These are phyloP conservation scores for Synergus gifuensis DNA, from an alignment of 2,888 invertebrate genomes.

Conservation along the genomic window DNA sequence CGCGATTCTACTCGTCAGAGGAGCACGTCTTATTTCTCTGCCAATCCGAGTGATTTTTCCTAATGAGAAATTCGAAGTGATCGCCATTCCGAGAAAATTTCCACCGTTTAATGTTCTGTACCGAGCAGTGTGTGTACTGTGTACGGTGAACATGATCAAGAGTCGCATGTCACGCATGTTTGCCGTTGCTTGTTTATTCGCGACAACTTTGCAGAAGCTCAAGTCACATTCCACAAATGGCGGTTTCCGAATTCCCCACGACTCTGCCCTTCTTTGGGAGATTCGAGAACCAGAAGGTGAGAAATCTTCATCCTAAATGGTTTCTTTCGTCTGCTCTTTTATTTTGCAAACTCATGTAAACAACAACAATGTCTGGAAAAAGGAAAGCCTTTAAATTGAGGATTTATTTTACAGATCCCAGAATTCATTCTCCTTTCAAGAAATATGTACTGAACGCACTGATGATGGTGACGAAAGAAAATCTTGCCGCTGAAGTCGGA, in stretches of 20 bases:
- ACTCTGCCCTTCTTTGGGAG: constrained; percentile 13
- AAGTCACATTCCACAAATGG: constrained; percentile 53
- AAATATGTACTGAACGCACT: background rate
- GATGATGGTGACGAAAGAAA: background rate
- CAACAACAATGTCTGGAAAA: background rate
- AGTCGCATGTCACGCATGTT: constrained; percentile 3
- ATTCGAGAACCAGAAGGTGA: background rate
- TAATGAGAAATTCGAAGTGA: background rate
- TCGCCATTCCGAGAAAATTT: constrained; percentile 19
- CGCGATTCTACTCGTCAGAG: background rate
- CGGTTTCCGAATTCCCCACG: constrained; percentile 59
- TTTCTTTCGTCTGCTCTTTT: background rate
- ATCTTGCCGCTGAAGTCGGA: too few species aligned
- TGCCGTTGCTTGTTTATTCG: constrained; percentile 38
- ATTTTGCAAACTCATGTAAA: background rate
- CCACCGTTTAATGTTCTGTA: constrained; percentile 3
- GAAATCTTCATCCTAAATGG: constrained; percentile 16
- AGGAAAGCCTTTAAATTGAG: background rate
- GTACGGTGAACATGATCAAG: constrained; percentile 18
- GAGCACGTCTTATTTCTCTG: background rate
- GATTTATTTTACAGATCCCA: background rate
- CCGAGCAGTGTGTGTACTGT: background rate
- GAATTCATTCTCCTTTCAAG: background rate
- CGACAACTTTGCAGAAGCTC: constrained; percentile 38
- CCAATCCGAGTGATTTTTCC: background rate